Base-by-base conservation (phyloP, 1,140 invertebrate species). In the Zaprionus gabonicus region DNA sequence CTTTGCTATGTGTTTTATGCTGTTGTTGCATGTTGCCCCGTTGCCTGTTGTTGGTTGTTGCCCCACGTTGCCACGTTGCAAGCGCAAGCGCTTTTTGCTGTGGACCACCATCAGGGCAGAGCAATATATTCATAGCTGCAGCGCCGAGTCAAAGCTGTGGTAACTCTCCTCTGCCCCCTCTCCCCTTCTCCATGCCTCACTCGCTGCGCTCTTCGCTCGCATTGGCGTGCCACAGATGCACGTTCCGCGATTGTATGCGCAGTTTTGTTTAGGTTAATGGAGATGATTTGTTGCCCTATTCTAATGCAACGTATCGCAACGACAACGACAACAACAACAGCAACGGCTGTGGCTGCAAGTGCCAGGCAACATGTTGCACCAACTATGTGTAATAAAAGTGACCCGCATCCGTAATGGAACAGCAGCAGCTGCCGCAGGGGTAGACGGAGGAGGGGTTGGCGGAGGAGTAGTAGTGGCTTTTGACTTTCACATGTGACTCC, bases 231-330 rank as follows among this genome's bases (percentile, higher is more conserved):
- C 79, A 82, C 84, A 91, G 88, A 91, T 91, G 88, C 88, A 91
- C 88, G 88, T 91, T 91, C 90, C 44, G 79, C 80, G 88, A 91
- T 91, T 91, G 86, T 84, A 63, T 88, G 88, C 76, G 90, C 87
- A 88, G 90, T 91, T 91, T 91, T 91, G 88, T 91, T 88, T 90
- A 83, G 90, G 88, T 91, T 91, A 91, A 90, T 91, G 88, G 90
- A 91, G 88, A 91, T 91, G 88, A 91, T 91, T 91, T 91, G 88
- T 91, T 91, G 81, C 79, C 85, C 81, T 90, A 90, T 90, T 90
- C 86, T 91, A 90, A 86, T 82, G 79, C 60, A 70, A 77, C 71
- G 68, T 78, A 80, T 78, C 71, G 75, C 51, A 71, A 55, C 55
- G 41, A 71, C 73, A 70, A 46, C 56, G 36, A 64, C 66, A 25